Percentiles rank a stretch among this genome's conserved stretches.
These are phyloP conservation scores for Etia nguti DNA, from an alignment of 2,113 vertebrate genomes.

Conservation along the genomic window DNA sequence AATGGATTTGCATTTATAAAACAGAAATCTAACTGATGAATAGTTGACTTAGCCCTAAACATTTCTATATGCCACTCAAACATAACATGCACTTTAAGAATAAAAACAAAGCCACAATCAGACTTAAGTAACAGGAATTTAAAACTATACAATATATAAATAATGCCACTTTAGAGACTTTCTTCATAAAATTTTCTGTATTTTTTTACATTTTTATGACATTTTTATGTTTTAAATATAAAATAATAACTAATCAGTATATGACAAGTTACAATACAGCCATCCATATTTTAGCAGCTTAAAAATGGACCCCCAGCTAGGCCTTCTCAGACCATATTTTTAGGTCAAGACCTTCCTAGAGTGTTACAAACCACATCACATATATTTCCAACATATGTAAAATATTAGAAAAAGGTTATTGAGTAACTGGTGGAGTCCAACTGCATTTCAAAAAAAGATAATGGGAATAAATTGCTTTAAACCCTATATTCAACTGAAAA, in stretches of 20 bases:
- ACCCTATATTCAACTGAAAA: not conserved
- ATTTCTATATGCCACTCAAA: not conserved
- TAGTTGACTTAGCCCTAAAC: not conserved
- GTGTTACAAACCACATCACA: not conserved
- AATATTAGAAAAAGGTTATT: not conserved
- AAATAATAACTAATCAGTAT: not conserved
- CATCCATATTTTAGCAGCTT: not conserved
- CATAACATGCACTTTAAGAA: not conserved
- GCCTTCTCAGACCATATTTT: not conserved
- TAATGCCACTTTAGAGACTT: not conserved
- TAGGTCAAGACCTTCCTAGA: not conserved
- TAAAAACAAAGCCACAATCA: not conserved
- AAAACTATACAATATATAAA: not conserved
- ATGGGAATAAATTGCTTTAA: not conserved
- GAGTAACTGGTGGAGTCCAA: not conserved
- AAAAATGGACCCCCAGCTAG: not conserved
- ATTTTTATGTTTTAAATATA: not conserved
- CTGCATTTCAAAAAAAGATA: not conserved
- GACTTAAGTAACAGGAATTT: not conserved
- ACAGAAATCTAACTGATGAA: not conserved
- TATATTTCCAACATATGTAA: not conserved
- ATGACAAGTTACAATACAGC: not conserved
- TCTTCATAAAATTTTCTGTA: not conserved
- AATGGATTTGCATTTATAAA: not conserved
- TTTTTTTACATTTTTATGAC: not conserved